Conservation (phyloP, 2,797 vertebrate genomes). For the Acridotheres tristis region DNA sequence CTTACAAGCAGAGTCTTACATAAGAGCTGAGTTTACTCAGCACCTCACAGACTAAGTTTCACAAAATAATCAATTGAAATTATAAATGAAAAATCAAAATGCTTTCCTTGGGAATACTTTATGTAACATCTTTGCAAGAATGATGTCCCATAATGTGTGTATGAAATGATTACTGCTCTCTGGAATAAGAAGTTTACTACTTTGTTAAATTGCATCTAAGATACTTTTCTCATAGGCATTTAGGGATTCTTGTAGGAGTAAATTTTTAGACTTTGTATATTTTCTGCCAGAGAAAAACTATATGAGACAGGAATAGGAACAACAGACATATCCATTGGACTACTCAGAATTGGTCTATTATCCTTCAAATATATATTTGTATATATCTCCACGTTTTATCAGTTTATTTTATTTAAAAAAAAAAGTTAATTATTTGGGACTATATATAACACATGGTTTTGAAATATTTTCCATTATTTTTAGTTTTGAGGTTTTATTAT, state of each 20-base stretch:
- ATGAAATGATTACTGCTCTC: background rate
- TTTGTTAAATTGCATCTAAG: background rate
- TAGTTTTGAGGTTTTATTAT: background rate
- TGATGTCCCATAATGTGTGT: background rate
- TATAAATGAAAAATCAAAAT: background rate
- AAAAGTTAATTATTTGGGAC: background rate
- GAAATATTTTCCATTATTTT: background rate
- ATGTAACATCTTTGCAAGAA: background rate
- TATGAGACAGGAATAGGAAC: background rate
- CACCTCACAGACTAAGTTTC: background rate
- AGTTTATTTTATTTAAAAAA: background rate
- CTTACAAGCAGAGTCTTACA: background rate
- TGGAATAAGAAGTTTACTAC: background rate
- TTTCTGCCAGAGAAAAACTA: background rate
- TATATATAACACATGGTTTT: background rate
- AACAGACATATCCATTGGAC: background rate
- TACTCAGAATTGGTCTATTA: background rate
- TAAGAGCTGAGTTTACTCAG: background rate
- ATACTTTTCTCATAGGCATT: background rate
- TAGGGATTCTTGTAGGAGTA: background rate
- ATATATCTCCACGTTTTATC: background rate
- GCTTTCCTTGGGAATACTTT: background rate
- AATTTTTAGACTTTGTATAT: background rate
- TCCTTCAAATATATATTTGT: background rate
- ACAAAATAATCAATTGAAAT: background rate